Evolutionary conservation across 1,140 invertebrate species (phyloP).

Genomic region (Riptortus pedestris): DNA sequence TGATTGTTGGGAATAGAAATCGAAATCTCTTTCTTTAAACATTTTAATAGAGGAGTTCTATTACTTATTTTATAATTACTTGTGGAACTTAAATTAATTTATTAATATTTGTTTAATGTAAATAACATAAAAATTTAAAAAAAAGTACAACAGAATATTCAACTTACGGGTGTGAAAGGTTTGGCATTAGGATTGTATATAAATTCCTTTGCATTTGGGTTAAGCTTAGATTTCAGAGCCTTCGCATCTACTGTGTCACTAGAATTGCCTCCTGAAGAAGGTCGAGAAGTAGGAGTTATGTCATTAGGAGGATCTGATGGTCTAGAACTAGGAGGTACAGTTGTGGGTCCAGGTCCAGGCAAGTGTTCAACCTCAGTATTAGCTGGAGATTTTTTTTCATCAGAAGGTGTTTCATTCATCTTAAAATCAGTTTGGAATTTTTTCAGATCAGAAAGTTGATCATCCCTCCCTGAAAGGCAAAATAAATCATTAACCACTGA

Average conservation of each 20-base stretch:
- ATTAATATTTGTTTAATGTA: no score
- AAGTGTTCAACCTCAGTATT: not conserved
- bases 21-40: no score
- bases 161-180: constrained; percentile 69
- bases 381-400: constrained; percentile 31
- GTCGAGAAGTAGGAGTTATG: constrained; percentile 25
- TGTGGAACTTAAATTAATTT: no score
- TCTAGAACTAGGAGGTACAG: constrained; percentile 23
- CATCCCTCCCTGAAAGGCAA: constrained; percentile 38
- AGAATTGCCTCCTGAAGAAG: not conserved
- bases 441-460: constrained; percentile 45
- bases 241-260: not conserved
- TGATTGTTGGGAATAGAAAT: no score
- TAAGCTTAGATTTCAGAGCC: constrained; percentile 57
- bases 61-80: no score
- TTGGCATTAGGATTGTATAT: constrained; percentile 70
- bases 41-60: no score
- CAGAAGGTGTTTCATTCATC: constrained; percentile 38
- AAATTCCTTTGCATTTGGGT: constrained; percentile 83
- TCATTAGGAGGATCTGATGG: not conserved
- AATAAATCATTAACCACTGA: not conserved
- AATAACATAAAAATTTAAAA: not conserved
- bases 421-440: constrained; percentile 50
- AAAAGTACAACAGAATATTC: not conserved
- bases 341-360: not conserved